Percentiles rank a stretch among this genome's conserved stretches.
Conservation (phyloP, 2,888 invertebrate species). For the Leucoma salicis region DNA sequence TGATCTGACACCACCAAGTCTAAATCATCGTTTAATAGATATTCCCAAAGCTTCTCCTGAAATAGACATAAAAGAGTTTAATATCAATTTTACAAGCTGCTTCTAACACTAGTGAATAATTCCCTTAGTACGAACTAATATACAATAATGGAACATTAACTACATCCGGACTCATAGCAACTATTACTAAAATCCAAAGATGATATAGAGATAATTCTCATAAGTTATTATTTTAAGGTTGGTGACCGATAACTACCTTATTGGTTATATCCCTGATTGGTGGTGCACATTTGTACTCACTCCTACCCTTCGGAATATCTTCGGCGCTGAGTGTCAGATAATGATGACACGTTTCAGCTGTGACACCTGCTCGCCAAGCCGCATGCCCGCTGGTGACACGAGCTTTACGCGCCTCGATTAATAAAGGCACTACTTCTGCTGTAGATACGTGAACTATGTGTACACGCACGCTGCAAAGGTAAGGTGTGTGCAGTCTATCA, state of each 20-base stretch:
- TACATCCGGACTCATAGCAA: no score
- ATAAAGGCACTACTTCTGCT: slow-evolving; percentile 80
- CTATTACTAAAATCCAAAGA: no score
- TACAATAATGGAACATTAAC: no score
- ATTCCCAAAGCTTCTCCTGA: slow-evolving; percentile 85
- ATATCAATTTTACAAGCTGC: no score
- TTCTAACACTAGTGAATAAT: no score
- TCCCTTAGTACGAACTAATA: no score
- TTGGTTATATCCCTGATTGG: slow-evolving; percentile 85
- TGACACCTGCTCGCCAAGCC: slow-evolving; percentile 79
- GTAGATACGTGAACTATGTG: slow-evolving; percentile 87
- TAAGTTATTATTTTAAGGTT: background rate
- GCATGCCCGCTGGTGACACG: slow-evolving; percentile 74
- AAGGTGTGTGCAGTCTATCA: no score
- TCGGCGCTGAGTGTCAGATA: slow-evolving; percentile 85
- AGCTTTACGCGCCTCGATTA: slow-evolving; percentile 72
- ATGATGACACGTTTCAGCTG: slow-evolving; percentile 89
- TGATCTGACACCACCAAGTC: slow-evolving; percentile 87
- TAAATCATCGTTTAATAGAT: slow-evolving; percentile 78
- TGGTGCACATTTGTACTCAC: slow-evolving; percentile 88
- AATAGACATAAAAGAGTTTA: slow-evolving; percentile 8
- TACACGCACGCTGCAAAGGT: slow-evolving; percentile 77
- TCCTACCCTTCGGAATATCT: slow-evolving; percentile 83
- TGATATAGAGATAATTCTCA: no score
- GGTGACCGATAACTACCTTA: slow-evolving; percentile 56